These are phyloP conservation scores for Yasuhikotakia modesta DNA, from an alignment of 2,797 vertebrate genomes.

Conservation along the genomic window DNA sequence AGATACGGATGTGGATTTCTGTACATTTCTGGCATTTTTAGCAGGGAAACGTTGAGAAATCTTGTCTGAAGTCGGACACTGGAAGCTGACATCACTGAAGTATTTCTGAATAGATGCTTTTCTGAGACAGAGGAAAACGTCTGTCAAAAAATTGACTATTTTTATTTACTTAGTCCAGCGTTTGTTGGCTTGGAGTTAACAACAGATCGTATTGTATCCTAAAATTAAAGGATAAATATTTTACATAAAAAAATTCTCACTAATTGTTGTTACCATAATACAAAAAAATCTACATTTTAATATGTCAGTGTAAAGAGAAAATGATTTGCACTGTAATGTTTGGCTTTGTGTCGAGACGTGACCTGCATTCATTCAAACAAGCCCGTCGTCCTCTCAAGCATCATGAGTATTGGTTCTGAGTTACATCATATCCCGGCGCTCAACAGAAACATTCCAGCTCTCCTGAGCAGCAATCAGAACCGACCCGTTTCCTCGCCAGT, in stretches of 20 bases:
- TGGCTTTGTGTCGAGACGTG: background rate
- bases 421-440: background rate
- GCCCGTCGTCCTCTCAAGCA: background rate
- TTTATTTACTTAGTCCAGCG: too few relatives aligned
- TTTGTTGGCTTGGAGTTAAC: too few relatives aligned
- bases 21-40: too few relatives aligned
- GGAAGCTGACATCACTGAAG: background rate
- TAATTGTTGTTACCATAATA: too few relatives aligned
- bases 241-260: too few relatives aligned
- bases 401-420: background rate
- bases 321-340: background rate
- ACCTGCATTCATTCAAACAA: background rate
- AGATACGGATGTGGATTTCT: background rate
- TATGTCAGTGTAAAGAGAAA: background rate
- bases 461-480: background rate
- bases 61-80: background rate
- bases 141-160: too few relatives aligned
- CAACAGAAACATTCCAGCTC: background rate
- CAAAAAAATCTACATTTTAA: too few relatives aligned
- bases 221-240: too few relatives aligned
- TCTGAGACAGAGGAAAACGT: too few relatives aligned
- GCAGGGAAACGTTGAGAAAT: background rate
- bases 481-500: background rate
- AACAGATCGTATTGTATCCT: too few relatives aligned
- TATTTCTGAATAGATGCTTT: too few relatives aligned